These are phyloP conservation scores for Drosophila macrothrix DNA, from an alignment of 2,888 invertebrate species.

Conservation along the genomic window DNA sequence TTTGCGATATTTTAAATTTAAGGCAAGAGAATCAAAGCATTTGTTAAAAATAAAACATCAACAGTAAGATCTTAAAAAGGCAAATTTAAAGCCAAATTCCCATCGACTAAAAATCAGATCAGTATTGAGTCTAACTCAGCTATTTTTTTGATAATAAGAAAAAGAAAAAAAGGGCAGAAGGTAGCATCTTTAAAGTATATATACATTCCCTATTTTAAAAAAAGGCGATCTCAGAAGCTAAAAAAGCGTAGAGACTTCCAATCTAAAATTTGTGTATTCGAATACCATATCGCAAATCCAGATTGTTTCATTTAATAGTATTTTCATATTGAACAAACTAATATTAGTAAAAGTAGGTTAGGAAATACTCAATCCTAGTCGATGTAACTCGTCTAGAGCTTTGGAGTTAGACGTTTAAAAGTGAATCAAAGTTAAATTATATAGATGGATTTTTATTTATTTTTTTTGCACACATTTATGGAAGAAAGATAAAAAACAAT, in stretches of 20 bases:
- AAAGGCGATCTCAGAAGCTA: not conserved
- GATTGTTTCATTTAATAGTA: not conserved
- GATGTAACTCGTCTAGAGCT: not conserved
- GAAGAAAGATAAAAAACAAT: not conserved
- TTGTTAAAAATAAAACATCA: not conserved
- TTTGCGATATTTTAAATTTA: not conserved
- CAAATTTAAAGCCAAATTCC: not conserved
- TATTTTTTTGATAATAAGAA: not conserved
- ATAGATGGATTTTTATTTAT: not conserved
- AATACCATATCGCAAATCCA: not conserved
- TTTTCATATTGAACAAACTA: not conserved
- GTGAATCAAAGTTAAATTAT: not conserved
- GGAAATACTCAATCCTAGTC: not conserved
- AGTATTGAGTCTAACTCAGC: no score
- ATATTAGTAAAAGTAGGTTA: not conserved
- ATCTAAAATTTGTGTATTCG: not conserved
- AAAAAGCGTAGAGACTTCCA: not conserved
- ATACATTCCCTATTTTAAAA: not conserved
- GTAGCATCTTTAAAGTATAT: not conserved
- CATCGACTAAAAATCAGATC: not conserved
- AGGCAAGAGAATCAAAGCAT: not conserved
- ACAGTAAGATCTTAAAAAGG: not conserved
- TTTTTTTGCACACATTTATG: not conserved
- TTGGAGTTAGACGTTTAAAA: not conserved
- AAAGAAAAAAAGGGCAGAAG: not conserved